Evolutionary conservation across 2,113 vertebrate species (phyloP).

Genomic region (Mobula hypostoma): DNA sequence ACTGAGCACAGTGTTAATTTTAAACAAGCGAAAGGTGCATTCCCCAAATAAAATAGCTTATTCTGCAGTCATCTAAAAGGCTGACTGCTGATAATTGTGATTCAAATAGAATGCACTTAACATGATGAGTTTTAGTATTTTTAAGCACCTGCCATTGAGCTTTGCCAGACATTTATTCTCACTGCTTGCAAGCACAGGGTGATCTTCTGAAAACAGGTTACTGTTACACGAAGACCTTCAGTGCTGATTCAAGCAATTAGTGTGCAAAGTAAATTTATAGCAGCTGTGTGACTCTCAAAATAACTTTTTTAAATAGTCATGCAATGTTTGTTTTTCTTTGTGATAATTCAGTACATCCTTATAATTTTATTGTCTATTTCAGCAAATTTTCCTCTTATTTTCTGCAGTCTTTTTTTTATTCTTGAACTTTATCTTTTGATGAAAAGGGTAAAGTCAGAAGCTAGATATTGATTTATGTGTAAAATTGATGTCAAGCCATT

Average conservation of each 20-base stretch:
- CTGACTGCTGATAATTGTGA: not conserved
- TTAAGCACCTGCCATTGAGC: not conserved
- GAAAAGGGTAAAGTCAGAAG: not conserved
- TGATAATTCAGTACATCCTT: not conserved
- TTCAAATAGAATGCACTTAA: not conserved
- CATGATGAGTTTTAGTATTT: not conserved
- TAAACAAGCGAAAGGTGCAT: not conserved
- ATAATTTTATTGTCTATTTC: not conserved
- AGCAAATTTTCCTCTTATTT: not conserved
- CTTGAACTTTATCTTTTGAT: too few relatives aligned
- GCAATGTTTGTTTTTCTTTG: not conserved
- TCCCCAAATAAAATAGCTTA: not conserved
- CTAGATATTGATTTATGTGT: not conserved
- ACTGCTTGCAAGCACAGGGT: not conserved
- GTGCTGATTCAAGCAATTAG: not conserved
- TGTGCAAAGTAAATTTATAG: not conserved
- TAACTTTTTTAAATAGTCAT: not conserved
- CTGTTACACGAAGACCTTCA: not conserved
- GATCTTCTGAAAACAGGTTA: not conserved
- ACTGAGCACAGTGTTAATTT: not conserved
- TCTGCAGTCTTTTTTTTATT: not conserved
- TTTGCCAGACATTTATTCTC: too few relatives aligned
- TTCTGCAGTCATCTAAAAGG: not conserved
- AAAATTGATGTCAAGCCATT: not conserved
- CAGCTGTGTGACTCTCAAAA: not conserved